A percentile compares a stretch with the other conserved stretches of the same genome.
Evolutionary conservation across 2,888 invertebrate species (phyloP).

Genomic region (Ligdia adustata): DNA sequence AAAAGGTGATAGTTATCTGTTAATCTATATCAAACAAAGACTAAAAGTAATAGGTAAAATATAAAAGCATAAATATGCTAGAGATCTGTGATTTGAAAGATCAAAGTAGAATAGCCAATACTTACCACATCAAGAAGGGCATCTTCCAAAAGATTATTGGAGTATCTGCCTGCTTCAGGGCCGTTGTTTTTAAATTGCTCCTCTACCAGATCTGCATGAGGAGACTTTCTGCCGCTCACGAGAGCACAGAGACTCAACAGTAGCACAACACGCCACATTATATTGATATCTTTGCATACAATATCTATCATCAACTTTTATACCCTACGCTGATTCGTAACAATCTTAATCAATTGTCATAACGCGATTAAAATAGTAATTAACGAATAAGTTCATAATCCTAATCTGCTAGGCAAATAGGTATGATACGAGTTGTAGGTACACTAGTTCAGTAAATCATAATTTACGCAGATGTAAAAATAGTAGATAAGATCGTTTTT

Average conservation of each 20-base stretch:
- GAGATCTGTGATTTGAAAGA: too few species aligned
- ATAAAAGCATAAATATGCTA: too few species aligned
- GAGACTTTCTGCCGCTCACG: slow-evolving; percentile 37
- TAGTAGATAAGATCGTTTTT: too few species aligned
- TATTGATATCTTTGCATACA: neutral
- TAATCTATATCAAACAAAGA: too few species aligned
- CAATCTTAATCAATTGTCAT: slow-evolving; percentile 28
- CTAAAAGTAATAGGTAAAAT: too few species aligned
- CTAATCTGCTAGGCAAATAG: slow-evolving; percentile 14
- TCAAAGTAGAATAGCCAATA: neutral
- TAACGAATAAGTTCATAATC: slow-evolving; percentile 17
- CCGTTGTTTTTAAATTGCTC: slow-evolving; percentile 34
- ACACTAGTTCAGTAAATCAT: too few species aligned
- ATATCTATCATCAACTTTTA: slow-evolving; percentile 23
- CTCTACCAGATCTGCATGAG: slow-evolving; percentile 45
- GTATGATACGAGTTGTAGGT: neutral
- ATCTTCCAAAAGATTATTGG: slow-evolving; percentile 51
- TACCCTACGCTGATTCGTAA: slow-evolving; percentile 19
- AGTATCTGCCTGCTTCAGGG: slow-evolving; percentile 39
- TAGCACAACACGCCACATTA: slow-evolving; percentile 32
- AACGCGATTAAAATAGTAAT: slow-evolving; percentile 24
- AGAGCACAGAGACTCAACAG: slow-evolving; percentile 28
- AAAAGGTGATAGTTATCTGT: too few species aligned
- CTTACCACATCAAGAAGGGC: slow-evolving; percentile 54
- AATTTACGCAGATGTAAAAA: too few species aligned